These are phyloP conservation scores for Luscinia luscinia DNA, from an alignment of 2,797 vertebrate genomes.

Conservation along the genomic window DNA sequence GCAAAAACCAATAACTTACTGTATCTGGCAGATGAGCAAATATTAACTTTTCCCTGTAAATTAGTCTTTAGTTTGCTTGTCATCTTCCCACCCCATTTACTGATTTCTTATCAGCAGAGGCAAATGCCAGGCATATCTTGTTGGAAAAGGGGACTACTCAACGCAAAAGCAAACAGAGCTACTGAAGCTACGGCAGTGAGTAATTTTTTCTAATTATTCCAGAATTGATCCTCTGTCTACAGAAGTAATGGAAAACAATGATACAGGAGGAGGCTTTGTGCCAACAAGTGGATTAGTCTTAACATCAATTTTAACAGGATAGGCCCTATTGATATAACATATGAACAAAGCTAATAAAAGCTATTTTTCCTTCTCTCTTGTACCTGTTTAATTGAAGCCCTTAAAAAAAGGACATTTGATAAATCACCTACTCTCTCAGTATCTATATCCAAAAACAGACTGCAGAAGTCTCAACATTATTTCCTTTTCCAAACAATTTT, in stretches of 20 bases:
- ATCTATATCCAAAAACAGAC: neutral
- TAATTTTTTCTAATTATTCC: slow-evolving; percentile 47
- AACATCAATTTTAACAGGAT: neutral
- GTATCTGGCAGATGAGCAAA: slow-evolving; percentile 49
- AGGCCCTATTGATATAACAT: neutral
- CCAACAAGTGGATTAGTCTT: neutral
- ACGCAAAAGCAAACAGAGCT: slow-evolving; percentile 12
- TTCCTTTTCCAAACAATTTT: neutral
- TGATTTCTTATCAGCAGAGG: slow-evolving; percentile 46
- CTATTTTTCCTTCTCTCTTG: neutral
- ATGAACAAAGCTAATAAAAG: neutral
- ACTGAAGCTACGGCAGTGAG: neutral
- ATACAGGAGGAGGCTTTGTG: neutral
- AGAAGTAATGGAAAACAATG: neutral
- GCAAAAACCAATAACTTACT: slow-evolving; percentile 28
- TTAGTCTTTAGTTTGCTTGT: slow-evolving; percentile 27
- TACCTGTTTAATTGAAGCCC: neutral
- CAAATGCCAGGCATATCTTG: slow-evolving; percentile 41
- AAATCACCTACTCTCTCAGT: neutral
- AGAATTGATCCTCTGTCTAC: slow-evolving; percentile 2
- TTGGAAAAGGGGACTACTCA: neutral
- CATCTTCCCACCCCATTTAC: slow-evolving; percentile 46
- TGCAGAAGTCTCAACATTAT: neutral
- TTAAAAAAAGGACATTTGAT: neutral
- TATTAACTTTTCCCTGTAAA: slow-evolving; percentile 58